Conservation (phyloP, 2,113 vertebrate species). For the Galeopterus variegatus region DNA sequence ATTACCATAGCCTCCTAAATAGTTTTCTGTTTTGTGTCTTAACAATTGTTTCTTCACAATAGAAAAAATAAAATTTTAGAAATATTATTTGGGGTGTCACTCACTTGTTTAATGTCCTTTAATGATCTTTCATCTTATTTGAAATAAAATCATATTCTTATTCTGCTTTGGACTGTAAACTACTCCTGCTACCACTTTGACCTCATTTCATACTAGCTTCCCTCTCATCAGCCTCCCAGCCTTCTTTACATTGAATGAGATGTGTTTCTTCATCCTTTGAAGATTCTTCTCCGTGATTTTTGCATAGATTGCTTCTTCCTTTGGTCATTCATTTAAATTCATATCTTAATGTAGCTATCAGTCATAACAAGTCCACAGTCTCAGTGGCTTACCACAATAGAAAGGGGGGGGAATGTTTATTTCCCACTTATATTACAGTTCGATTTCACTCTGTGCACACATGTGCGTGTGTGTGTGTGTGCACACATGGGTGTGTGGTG, state of each 20-base stretch:
- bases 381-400: neutral
- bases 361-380: neutral
- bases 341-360: neutral
- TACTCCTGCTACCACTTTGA: neutral
- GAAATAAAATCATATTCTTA: neutral
- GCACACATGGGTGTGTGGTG: fast-evolving
- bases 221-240: neutral
- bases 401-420: neutral
- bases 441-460: neutral
- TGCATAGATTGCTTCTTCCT: neutral
- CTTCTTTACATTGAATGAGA: neutral
- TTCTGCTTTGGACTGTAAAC: neutral
- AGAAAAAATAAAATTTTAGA: neutral
- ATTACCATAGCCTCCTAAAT: neutral
- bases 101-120: neutral
- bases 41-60: neutral
- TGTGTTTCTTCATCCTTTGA: neutral
- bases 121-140: neutral
- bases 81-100: neutral
- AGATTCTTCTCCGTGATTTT: neutral
- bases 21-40: neutral
- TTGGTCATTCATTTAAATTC: neutral
- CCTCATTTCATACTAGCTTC: neutral
- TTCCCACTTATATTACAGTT: neutral
- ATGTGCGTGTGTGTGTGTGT: neutral